Evolutionary conservation across 2,888 invertebrate species (phyloP).

Genomic region (Melipona bicolor): DNA sequence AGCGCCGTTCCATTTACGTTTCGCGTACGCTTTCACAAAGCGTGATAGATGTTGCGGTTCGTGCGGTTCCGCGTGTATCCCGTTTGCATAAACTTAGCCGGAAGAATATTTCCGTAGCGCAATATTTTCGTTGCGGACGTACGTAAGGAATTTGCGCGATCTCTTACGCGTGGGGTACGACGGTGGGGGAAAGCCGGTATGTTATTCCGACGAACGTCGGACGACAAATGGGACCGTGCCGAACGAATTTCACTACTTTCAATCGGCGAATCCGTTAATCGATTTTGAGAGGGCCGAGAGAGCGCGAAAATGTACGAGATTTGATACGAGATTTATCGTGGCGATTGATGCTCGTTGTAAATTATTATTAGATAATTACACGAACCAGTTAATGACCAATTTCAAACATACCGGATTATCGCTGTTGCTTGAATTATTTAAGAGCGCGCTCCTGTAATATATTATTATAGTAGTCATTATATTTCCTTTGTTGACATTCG

Average conservation of each 20-base stretch:
- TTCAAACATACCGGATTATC: neutral
- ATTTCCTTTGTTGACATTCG: no score
- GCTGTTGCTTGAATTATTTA: neutral
- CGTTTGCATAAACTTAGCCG: slow-evolving; percentile 52
- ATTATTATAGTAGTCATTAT: no score
- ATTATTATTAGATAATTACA: neutral
- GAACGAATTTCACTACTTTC: neutral
- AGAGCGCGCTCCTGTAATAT: no score
- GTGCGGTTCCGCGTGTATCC: slow-evolving; percentile 6
- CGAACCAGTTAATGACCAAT: neutral
- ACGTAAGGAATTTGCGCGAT: slow-evolving; percentile 9
- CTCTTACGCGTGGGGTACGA: no score
- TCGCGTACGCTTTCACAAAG: slow-evolving; percentile 59
- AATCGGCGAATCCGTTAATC: neutral
- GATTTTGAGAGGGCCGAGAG: neutral
- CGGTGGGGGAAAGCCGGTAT: neutral
- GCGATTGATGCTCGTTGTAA: neutral
- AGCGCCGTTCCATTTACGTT: slow-evolving; percentile 63
- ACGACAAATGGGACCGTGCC: no score
- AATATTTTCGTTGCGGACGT: neutral
- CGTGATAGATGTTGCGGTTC: slow-evolving; percentile 55
- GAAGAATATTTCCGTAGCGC: slow-evolving; percentile 17
- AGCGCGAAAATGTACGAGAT: neutral
- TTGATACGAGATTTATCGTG: neutral
- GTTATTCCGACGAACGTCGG: neutral